Base-by-base conservation (phyloP, 2,888 invertebrate genomes). In the Torymus aiolomorphi region DNA sequence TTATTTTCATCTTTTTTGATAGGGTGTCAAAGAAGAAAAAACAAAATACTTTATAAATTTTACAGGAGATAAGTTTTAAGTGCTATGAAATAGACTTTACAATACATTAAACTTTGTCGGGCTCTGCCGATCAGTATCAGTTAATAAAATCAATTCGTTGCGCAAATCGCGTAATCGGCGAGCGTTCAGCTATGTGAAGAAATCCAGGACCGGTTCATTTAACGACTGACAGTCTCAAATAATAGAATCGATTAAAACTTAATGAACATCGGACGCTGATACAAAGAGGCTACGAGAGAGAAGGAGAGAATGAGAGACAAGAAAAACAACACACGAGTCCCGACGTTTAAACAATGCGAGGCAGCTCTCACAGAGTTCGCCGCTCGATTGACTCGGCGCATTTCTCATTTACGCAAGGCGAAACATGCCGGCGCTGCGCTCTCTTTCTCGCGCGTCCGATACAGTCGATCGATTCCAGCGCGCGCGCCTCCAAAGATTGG, bases 321-420 rank as follows among this genome's bases (percentile, higher is more conserved):
- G 31, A 31, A 31, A 31, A 31, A 31, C 31, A 31, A 31, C 31
- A 31, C 31, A 31, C 31, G 31, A 31, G 31, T 31, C 4, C 24
- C 13, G 51, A 13, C 57, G 59, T 8, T 59, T 42, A 24, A 72
- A 66, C 54, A 70, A 62, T 71, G 67, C 61, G 18, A 49, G 18
- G n/a, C 62, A 14, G 74, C 74, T 49, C 49, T 61, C 20, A 59
- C 63, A 63, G 18, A 18, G 56, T 65, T 77, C 31, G 20, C 10
- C 52, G 63, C 65, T 74, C 78, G 70, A 79, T 79, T 65, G 78
- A 75, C 57, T 70, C 18, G 18, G 57, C 54, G 72, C 62, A 74
- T 82, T 78, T 78, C 82, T 80, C 80, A 79, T 83, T 82, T 76
- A 69, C 77, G 63, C 56, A 78, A 69, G 54, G 31, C 31, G 31